Percentiles rank a stretch among this genome's conserved stretches.
Conservation (phyloP, 2,888 invertebrate species). For the Xylota sylvarum region DNA sequence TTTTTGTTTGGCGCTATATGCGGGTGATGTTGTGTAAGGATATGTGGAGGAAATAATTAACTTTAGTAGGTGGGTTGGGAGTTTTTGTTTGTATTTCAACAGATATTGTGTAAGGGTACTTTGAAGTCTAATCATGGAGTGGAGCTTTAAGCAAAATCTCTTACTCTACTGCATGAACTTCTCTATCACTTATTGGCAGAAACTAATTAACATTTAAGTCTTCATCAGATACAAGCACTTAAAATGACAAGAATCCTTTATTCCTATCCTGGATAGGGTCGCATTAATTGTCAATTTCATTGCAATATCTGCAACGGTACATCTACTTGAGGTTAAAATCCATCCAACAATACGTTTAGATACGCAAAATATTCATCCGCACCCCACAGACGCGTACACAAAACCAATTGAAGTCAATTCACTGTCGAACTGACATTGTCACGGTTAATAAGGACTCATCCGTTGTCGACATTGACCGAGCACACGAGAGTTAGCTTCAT, state of each 20-base stretch:
- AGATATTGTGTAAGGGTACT: not conserved
- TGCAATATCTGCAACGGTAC: slow-evolving; percentile 35
- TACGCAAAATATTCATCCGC: slow-evolving; percentile 1
- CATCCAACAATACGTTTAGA: not conserved
- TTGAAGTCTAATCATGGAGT: too few relatives aligned
- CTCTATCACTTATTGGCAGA: too few relatives aligned
- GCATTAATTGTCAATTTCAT: slow-evolving; percentile 42
- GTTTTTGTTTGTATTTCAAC: slow-evolving; percentile 2
- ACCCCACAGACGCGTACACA: not conserved
- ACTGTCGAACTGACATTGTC: slow-evolving; percentile 43
- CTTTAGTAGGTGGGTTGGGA: not conserved
- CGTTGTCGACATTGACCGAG: slow-evolving; percentile 64
- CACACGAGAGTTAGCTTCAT: slow-evolving; percentile 41
- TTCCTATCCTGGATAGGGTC: not conserved
- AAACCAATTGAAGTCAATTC: slow-evolving; percentile 26
- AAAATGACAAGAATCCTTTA: too few relatives aligned
- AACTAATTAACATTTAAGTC: not conserved
- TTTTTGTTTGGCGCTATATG: not conserved
- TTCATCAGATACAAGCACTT: not conserved
- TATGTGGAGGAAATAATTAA: slow-evolving; percentile 17
- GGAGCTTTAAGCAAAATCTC: too few relatives aligned
- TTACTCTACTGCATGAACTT: too few relatives aligned
- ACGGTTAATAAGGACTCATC: slow-evolving; percentile 32
- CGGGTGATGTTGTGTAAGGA: slow-evolving; percentile 6
- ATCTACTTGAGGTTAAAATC: slow-evolving; percentile 30